phyloP scores from a whole-genome alignment of 2,797 vertebrate species.

The Micropoecilia bifurca region DNA sequence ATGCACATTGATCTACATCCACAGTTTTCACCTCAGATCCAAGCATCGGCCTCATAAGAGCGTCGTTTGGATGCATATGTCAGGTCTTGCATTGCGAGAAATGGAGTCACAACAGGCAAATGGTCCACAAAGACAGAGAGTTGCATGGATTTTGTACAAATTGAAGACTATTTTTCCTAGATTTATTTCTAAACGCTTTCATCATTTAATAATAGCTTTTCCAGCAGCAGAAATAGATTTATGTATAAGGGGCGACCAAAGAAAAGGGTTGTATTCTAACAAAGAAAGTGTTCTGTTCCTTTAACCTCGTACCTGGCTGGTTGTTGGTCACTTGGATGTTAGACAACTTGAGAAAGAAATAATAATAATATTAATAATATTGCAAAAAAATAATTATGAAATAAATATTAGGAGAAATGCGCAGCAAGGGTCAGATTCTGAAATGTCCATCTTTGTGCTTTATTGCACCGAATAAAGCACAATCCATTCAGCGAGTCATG shows the following conservation, averaged over 20 bases:
- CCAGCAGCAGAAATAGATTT: not conserved
- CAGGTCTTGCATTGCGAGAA: not conserved
- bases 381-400: no score
- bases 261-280: no score
- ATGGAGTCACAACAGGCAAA: not conserved
- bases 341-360: no score
- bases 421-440: not conserved
- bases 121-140: not conserved
- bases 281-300: no score
- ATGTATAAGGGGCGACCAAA: not conserved
- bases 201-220: not conserved
- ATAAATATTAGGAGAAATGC: no score
- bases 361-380: no score
- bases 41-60: not conserved
- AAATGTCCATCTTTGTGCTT: not conserved
- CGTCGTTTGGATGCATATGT: not conserved
- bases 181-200: not conserved
- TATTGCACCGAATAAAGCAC: not conserved
- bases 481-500: not conserved
- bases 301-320: no score
- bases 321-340: no score
- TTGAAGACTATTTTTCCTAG: not conserved
- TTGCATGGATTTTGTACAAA: not conserved
- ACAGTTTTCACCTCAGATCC: not conserved
- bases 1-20: slow-evolving; percentile 8